Base-by-base conservation (phyloP, 2,113 vertebrate genomes). In the Gobio gobio region DNA sequence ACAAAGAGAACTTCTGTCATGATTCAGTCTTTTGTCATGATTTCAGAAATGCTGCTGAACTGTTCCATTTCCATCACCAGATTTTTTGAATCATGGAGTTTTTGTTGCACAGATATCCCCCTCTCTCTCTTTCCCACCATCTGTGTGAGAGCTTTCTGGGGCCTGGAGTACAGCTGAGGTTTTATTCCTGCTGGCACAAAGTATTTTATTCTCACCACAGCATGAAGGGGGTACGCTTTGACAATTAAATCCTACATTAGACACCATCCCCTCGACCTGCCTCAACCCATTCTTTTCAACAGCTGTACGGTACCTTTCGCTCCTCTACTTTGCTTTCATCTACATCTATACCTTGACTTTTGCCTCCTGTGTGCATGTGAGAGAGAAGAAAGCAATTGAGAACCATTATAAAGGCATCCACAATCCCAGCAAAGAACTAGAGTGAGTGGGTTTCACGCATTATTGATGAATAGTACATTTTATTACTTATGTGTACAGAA, bases 161-260 rank as follows among this genome's bases (percentile, higher is more conserved):
- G 13, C 14, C 10, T 82, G 70, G 70, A 82, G 85, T 36, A 76
- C 43, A 54, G 66, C 79, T 81, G 54, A 73, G 33, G 66, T 81
- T 49, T 86, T 59, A 86, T 79, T 59, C 78, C 70, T 86, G 70
- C 61, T 82, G 47, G 70, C 70, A 74, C 79, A 86, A 82, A 74
- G 58, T 45, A 16, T 56, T 86, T 86, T 64, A 82, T 75, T 86
- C 70, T 66, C 49, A 76, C 72, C 68, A 33, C 78, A 64, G 78
- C 43, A 82, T 64, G 59, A 86, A 82, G 78, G 68, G n/a, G 77
- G 51, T 64, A n/a, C 24, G 26, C 13, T 78, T 66, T 76, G 49
- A 79, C 77, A 87, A 64, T 87, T 84, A 81, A 81, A 82, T 78
- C 58, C 56, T 64, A 64, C 43, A 79, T 59, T 76, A 85, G 63